Percentiles rank a stretch among this genome's conserved stretches.
phyloP scores from a whole-genome alignment of 1,140 invertebrate species.

The Drosophila micromelanica region DNA sequence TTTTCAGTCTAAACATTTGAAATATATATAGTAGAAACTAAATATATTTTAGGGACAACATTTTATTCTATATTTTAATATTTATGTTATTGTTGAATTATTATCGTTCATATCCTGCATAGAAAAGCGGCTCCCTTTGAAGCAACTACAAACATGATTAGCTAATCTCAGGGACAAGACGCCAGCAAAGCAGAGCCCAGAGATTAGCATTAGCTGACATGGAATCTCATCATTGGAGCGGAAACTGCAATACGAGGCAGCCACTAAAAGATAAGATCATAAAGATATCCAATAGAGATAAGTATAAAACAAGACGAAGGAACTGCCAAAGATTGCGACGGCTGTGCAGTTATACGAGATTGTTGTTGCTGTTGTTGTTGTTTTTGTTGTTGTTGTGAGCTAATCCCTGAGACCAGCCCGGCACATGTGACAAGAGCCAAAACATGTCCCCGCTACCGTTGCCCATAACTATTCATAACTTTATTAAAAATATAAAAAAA shows the following conservation, averaged over 20 bases:
- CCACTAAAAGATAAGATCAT: conserved; percentile 68
- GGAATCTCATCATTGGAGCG: conserved; percentile 2
- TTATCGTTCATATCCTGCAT: too few species aligned
- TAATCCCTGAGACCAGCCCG: conserved; percentile 57
- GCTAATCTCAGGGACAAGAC: conserved; percentile 9
- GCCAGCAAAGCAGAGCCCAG: not conserved
- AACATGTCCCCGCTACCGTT: conserved; percentile 31
- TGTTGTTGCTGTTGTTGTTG: conserved; percentile 36
- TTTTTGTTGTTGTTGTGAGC: conserved; percentile 33
- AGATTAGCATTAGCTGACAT: conserved; percentile 27
- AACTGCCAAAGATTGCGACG: conserved; percentile 7
- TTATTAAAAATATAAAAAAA: conserved; percentile 62
- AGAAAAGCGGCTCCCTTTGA: conserved; percentile 1
- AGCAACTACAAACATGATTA: conserved; percentile 24
- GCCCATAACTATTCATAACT: conserved; percentile 61
- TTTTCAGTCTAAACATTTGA: too few species aligned
- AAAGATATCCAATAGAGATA: conserved; percentile 32
- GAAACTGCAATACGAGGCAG: conserved; percentile 61
- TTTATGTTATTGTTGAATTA: too few species aligned
- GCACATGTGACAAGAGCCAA: conserved; percentile 38
- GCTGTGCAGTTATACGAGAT: conserved; percentile 42
- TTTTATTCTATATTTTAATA: too few species aligned
- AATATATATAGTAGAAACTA: too few species aligned
- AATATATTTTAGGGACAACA: too few species aligned
- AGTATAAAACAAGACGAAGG: conserved; percentile 24